Conservation (phyloP, 2,888 invertebrate species). For the Tetranychus piercei region DNA sequence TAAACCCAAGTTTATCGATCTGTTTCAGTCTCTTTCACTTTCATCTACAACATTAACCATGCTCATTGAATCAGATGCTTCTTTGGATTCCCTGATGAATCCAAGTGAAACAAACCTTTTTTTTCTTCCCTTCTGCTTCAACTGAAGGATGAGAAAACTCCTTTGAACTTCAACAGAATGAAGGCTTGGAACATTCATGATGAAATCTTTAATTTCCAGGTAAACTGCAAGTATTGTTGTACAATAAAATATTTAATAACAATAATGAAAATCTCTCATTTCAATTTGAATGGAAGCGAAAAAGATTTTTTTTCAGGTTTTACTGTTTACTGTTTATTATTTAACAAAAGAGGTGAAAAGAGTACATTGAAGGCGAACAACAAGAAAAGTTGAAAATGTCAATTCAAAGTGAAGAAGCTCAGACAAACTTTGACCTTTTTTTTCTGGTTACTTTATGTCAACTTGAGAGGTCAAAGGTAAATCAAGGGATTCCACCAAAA, state of each 20-base stretch:
- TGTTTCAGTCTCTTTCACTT: not conserved
- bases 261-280: no score
- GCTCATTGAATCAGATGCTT: not conserved
- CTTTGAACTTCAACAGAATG: not conserved
- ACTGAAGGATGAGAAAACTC: slow-evolving; percentile 1
- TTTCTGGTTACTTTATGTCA: not conserved
- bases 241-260: no score
- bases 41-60: not conserved
- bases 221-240: not conserved
- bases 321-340: no score
- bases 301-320: no score
- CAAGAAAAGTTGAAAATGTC: no score
- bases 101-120: not conserved
- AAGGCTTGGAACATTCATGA: not conserved
- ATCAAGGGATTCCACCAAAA: not conserved
- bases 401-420: no score
- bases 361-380: no score
- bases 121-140: no score
- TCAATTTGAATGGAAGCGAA: no score
- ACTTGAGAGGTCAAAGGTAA: not conserved
- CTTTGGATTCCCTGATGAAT: not conserved
- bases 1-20: not conserved
- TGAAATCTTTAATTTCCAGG: not conserved
- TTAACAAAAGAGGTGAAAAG: no score
- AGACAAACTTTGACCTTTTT: not conserved